Conservation (phyloP, 2,113 vertebrate species). For the Isurus oxyrinchus region DNA sequence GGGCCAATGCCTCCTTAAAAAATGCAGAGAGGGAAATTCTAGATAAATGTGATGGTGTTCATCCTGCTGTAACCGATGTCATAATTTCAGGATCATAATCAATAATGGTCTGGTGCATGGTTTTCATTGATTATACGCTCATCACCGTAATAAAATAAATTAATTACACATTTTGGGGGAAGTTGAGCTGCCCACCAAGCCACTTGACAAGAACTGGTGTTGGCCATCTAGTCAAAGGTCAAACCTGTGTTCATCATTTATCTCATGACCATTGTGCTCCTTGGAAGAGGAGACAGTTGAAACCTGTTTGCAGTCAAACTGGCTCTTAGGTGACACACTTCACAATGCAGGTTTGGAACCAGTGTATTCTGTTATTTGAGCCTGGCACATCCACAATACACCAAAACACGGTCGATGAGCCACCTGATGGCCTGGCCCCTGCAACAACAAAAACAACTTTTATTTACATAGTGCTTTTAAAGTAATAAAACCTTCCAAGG, state of each 20-base stretch:
- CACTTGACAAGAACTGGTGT: background rate
- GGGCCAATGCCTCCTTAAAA: background rate
- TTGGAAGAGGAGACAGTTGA: background rate
- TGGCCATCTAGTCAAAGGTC: background rate
- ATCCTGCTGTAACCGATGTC: background rate
- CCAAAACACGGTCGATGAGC: background rate
- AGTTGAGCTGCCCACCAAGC: background rate
- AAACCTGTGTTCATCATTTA: background rate
- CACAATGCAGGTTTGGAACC: background rate
- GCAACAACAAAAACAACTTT: no score
- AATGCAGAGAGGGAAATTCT: background rate
- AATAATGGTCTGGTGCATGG: background rate
- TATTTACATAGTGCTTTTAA: no score
- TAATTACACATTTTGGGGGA: background rate
- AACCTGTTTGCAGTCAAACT: background rate
- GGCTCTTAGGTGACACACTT: background rate
- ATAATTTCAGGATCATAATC: background rate
- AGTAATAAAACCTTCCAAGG: no score
- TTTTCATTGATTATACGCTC: background rate
- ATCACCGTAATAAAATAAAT: background rate
- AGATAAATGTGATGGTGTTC: background rate
- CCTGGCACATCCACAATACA: background rate
- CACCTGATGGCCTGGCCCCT: background rate
- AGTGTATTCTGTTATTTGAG: background rate
- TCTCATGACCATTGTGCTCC: background rate